phyloP scores from a whole-genome alignment of 2,888 invertebrate genomes.

The Lasioglossum pauxillum region DNA sequence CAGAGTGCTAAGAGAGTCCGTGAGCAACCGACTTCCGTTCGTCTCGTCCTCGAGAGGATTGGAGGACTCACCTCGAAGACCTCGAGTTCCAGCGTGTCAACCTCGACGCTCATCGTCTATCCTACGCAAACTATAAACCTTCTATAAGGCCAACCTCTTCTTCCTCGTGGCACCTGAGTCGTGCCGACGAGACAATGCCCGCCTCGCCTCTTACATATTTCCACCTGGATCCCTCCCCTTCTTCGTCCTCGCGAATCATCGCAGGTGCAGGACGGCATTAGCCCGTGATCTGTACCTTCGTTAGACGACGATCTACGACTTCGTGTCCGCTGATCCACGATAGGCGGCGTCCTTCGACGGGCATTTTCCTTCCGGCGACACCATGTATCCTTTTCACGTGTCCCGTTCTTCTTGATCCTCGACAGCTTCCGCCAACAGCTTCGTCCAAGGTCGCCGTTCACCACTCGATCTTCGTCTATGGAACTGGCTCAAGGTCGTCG shows the following conservation, averaged over 20 bases:
- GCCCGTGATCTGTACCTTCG: constrained; percentile 61
- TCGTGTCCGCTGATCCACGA: constrained; percentile 26
- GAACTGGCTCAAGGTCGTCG: background rate
- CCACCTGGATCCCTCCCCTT: constrained; percentile 67
- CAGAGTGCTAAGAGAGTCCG: background rate
- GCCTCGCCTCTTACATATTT: constrained; percentile 77
- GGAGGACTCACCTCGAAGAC: constrained; percentile 83
- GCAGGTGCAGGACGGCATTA: constrained; percentile 70
- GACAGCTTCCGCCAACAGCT: background rate
- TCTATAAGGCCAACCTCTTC: constrained; percentile 79
- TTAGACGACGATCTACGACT: constrained; percentile 31
- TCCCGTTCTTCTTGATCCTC: background rate
- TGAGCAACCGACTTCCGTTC: constrained; percentile 60
- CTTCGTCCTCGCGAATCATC: constrained; percentile 71
- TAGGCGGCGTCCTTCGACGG: constrained; percentile 2
- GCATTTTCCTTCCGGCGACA: constrained; percentile 38
- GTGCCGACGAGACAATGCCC: constrained; percentile 76
- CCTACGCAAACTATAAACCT: constrained; percentile 79
- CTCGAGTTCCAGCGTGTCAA: constrained; percentile 84
- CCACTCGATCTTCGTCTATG: background rate
- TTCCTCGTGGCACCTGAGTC: constrained; percentile 77
- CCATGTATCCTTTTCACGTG: constrained; percentile 4
- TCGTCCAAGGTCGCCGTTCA: background rate
- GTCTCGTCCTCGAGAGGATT: constrained; percentile 67
- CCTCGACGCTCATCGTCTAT: constrained; percentile 82